phyloP scores from a whole-genome alignment of 2,888 invertebrate species.

The Drosophila histrio region DNA sequence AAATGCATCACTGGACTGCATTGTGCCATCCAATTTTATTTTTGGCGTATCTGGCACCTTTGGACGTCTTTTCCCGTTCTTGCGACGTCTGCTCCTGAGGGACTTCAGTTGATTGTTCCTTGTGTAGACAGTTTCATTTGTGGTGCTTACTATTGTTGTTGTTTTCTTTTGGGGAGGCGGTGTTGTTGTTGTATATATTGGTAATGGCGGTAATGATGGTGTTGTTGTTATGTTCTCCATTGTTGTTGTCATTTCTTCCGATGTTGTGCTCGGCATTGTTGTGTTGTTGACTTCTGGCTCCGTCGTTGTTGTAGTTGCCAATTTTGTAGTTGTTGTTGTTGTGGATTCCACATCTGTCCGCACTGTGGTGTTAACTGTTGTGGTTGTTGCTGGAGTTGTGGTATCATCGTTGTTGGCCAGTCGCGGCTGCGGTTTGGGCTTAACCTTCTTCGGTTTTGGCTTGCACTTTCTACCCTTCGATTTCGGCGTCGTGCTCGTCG shows the following conservation, averaged over 20 bases:
- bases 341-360: constrained; percentile 24
- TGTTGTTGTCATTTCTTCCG: constrained; percentile 9
- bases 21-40: constrained; percentile 54
- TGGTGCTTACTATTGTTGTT: background rate
- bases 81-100: background rate
- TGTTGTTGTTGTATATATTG: background rate
- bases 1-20: constrained; percentile 54
- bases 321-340: background rate
- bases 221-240: background rate
- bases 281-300: constrained; percentile 4
- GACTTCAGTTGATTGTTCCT: constrained; percentile 26
- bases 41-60: constrained; percentile 58
- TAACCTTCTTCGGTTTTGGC: constrained; percentile 1
- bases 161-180: background rate
- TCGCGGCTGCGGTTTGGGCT: background rate
- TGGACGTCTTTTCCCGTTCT: constrained; percentile 1
- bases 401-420: background rate
- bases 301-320: background rate
- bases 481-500: background rate
- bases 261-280: constrained; percentile 1
- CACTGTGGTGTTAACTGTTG: background rate
- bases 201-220: constrained; percentile 1
- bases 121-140: background rate
- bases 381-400: constrained; percentile 11
- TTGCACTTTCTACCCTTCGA: constrained; percentile 39